Evolutionary conservation across 2,888 invertebrate species (phyloP).

Genomic region (Drosophila meridiana): DNA sequence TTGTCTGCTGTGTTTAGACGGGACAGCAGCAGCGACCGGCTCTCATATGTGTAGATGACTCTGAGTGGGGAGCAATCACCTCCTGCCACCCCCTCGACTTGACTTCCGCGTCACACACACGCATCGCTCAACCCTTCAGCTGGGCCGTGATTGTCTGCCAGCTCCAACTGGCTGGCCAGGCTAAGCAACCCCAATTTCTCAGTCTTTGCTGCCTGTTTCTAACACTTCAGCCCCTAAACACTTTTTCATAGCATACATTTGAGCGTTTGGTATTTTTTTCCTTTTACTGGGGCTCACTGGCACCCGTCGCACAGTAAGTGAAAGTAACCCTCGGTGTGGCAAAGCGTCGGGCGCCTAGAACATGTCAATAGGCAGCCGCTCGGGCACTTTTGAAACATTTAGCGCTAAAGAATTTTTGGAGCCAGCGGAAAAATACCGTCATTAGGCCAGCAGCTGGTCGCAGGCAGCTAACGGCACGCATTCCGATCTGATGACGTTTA

Average conservation of each 20-base stretch:
- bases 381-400: conserved; percentile 15
- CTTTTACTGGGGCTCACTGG: conserved; percentile 13
- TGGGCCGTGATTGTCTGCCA: background rate
- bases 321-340: conserved; percentile 79
- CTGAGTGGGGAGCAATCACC: background rate
- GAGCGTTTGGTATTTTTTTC: conserved; percentile 33
- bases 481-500: conserved; percentile 67
- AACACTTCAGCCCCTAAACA: conserved; percentile 8
- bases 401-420: conserved; percentile 69
- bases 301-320: conserved; percentile 60
- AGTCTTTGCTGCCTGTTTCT: background rate
- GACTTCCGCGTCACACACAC: background rate
- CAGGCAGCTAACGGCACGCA: conserved; percentile 51
- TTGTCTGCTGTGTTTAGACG: conserved; percentile 5
- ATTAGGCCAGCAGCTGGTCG: conserved; percentile 80
- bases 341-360: conserved; percentile 78
- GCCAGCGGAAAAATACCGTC: conserved; percentile 80
- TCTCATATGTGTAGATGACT: background rate
- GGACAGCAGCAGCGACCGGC: background rate
- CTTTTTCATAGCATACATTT: conserved; percentile 56
- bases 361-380: conserved; percentile 49
- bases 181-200: background rate
- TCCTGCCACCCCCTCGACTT: background rate
- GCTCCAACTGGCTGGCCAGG: background rate
- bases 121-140: conserved; percentile 8